Evolutionary conservation across 2,113 vertebrate species (phyloP), one percentile per base, ranked within the genome.

Genomic region (Anhinga rufa): DNA sequence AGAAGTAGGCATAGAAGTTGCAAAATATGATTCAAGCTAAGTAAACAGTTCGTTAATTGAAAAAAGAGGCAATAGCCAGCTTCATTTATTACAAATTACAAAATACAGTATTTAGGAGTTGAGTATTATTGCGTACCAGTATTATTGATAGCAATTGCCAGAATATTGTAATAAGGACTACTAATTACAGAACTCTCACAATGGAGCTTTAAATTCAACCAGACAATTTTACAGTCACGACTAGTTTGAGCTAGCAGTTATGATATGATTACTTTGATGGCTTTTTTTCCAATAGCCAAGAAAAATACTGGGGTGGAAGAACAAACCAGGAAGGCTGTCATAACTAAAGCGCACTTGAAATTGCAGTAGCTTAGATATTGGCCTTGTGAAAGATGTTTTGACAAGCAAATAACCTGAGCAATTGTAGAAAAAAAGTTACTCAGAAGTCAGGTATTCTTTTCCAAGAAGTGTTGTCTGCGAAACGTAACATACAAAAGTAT

Each of bases 1-100:
- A 88, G 57, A 87, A 94, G 81, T 7, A 94, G 12, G 91, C 48
- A 96, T 1, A 95, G 36, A 96, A 93, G 86, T 86, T 70, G 55
- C 40, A 96, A 91, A 84, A 90, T 64, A 77, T 5, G 9, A 86
- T 70, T 36, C 69, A 89, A 75, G 38, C 12, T 36, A 88, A n/a
- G 9, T 34, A 65, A 94, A 75, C 9, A 60, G 31, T 65, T 32
- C 22, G 9, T 32, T 66, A 76, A 69, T 1, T 69, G 48, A 46
- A 74, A 80, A 71, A 62, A 91, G 20, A 74, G 12, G 7, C 25
- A 65, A 70, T 2, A 91, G 28, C 2, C 13, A 9, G 2, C 32
- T 90, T 55, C 4, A n/a, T 51, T 84, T 83, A 66, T 44, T 65
- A 51, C 48, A 65, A 31, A 46, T 46, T 6, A 7, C 7, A 83